phyloP scores from a whole-genome alignment of 2,888 invertebrate species.

The Athalia circularis region DNA sequence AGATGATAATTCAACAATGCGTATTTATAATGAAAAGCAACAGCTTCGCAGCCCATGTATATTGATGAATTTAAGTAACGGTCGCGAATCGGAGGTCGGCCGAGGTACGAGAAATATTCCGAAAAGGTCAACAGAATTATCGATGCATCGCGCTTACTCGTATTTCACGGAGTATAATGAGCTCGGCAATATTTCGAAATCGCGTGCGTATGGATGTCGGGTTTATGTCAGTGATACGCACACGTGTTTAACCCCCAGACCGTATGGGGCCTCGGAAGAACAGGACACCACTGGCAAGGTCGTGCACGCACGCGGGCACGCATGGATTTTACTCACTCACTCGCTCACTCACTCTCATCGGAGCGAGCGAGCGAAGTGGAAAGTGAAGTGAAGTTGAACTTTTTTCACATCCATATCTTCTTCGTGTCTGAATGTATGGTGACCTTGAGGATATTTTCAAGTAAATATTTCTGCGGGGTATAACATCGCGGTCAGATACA shows the following conservation, averaged over 20 bases:
- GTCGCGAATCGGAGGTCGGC: no score
- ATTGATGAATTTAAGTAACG: no score
- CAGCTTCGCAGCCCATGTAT: no score
- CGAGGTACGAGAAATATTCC: no score
- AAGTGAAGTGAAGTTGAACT: conserved; percentile 41
- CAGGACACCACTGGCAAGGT: conserved; percentile 38
- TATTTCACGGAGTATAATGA: background rate
- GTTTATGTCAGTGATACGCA: background rate
- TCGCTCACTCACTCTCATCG: conserved; percentile 14
- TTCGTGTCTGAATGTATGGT: background rate
- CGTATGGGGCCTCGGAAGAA: conserved; percentile 25
- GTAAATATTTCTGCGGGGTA: background rate
- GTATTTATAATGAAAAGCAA: no score
- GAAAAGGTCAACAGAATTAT: no score
- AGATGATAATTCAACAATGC: no score
- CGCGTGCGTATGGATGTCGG: background rate
- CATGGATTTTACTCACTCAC: background rate
- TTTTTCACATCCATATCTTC: conserved; percentile 25
- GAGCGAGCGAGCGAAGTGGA: conserved; percentile 34
- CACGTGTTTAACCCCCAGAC: no score
- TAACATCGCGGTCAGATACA: no score
- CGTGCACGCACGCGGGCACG: conserved; percentile 21
- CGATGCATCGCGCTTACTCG: no score
- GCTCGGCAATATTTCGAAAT: conserved; percentile 11
- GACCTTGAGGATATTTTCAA: conserved; percentile 37